Conservation (phyloP, 2,888 invertebrate species). For the Xylota sylvarum region DNA sequence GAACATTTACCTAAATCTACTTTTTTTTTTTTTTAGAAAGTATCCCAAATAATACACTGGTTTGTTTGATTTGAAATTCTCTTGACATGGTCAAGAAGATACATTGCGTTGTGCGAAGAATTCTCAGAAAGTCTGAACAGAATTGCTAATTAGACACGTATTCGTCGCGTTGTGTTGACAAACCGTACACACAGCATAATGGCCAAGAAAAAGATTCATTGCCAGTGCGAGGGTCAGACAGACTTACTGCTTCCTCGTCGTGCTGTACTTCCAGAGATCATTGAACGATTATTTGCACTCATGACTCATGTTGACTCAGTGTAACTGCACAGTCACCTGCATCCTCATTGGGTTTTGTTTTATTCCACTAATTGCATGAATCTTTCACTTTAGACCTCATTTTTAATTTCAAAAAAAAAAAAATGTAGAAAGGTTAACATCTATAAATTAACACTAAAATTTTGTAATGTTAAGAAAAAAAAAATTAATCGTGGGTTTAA, state of each 20-base stretch:
- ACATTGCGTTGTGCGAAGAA: conserved; percentile 12
- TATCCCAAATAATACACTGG: background rate
- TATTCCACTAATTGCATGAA: background rate
- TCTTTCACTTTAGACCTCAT: conserved; percentile 16
- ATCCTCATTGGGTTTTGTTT: background rate
- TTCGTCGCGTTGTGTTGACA: conserved; percentile 23
- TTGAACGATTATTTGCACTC: conserved; percentile 58
- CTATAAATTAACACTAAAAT: conserved; percentile 27
- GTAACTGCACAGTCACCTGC: conserved; percentile 2
- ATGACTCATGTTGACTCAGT: conserved; percentile 43
- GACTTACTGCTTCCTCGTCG: conserved; percentile 48
- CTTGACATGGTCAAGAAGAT: background rate
- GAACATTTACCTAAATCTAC: conserved; percentile 27
- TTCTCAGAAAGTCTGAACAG: conserved; percentile 43
- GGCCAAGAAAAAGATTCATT: conserved; percentile 51
- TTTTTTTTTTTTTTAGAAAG: conserved; percentile 22
- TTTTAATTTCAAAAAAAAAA: conserved; percentile 20
- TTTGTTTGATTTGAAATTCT: conserved; percentile 15
- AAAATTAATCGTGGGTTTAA: background rate
- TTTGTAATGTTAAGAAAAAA: conserved; percentile 21
- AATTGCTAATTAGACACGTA: conserved; percentile 65
- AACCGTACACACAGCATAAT: conserved; percentile 26
- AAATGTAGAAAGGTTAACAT: no score
- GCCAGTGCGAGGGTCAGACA: conserved; percentile 59
- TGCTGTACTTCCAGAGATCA: conserved; percentile 50